A percentile compares a stretch with the other conserved stretches of the same genome.
phyloP scores from a whole-genome alignment of 2,888 invertebrate genomes.

The Ditylenchus weischeri region DNA sequence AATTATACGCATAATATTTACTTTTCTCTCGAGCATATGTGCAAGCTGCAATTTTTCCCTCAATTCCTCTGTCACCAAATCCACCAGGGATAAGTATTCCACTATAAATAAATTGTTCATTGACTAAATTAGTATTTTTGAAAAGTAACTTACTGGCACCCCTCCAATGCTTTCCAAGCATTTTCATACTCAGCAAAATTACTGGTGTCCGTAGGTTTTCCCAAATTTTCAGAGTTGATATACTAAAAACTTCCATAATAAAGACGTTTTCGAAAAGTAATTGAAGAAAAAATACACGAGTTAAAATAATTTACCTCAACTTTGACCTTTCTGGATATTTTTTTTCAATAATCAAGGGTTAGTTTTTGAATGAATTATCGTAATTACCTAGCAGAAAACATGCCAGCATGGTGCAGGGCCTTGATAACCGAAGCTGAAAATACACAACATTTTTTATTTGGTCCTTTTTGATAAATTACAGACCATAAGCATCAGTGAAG shows the following conservation, averaged over 20 bases:
- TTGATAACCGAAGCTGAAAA: slow-evolving; percentile 66
- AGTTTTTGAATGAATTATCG: no score
- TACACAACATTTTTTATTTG: not conserved
- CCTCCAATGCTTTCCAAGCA: slow-evolving; percentile 43
- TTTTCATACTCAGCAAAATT: slow-evolving; percentile 28
- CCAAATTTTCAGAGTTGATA: slow-evolving; percentile 43
- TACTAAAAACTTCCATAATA: slow-evolving; percentile 30
- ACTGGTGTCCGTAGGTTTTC: slow-evolving; percentile 20
- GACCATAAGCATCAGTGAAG: slow-evolving; percentile 75
- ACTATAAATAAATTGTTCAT: slow-evolving; percentile 62
- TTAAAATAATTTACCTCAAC: slow-evolving; percentile 66
- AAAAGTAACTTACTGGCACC: slow-evolving; percentile 44
- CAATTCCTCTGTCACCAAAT: slow-evolving; percentile 89
- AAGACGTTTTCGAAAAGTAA: slow-evolving; percentile 15
- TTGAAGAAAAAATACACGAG: slow-evolving; percentile 19
- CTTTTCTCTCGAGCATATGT: slow-evolving; percentile 83
- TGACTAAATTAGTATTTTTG: not conserved
- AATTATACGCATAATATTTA: not conserved
- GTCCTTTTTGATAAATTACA: not conserved
- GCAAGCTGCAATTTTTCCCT: slow-evolving; percentile 90
- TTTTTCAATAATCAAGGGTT: no score
- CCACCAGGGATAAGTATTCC: slow-evolving; percentile 95
- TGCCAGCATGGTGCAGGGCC: slow-evolving; percentile 85
- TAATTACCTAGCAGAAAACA: slow-evolving; percentile 75
- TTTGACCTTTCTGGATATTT: slow-evolving; percentile 64